phyloP scores from a whole-genome alignment of 2,888 invertebrate species.

The Machimus rusticus region DNA sequence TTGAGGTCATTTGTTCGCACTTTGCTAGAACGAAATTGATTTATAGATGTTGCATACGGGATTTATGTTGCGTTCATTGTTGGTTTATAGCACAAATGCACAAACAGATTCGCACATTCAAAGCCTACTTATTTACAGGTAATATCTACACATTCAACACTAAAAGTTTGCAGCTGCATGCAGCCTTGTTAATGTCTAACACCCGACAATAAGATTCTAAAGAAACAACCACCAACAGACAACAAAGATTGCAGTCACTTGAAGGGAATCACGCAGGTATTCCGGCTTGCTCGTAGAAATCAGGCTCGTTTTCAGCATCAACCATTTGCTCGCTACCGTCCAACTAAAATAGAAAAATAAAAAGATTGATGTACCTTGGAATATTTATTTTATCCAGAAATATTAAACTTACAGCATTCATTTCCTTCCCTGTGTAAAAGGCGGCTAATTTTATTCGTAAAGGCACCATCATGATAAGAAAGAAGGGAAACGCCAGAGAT shows the following conservation, averaged over 20 bases:
- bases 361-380: background rate
- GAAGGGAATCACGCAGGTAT: constrained; percentile 72
- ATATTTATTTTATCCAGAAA: too few relatives aligned
- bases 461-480: constrained; percentile 90
- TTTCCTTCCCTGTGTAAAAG: constrained; percentile 81
- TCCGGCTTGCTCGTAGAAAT: constrained; percentile 92
- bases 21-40: background rate
- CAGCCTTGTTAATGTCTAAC: background rate
- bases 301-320: constrained; percentile 87
- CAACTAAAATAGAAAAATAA: constrained; percentile 66
- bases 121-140: background rate
- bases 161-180: background rate
- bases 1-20: background rate
- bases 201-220: background rate
- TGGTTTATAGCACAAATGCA: background rate
- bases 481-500: constrained; percentile 92
- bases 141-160: background rate
- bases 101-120: background rate
- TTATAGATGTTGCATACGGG: background rate
- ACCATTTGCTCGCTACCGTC: constrained; percentile 85
- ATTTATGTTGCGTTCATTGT: background rate
- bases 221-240: background rate
- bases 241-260: background rate
- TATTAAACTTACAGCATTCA: constrained; percentile 74
- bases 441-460: constrained; percentile 76